Conservation (phyloP, 1,140 invertebrate genomes). For the Phocides pigmalion region DNA sequence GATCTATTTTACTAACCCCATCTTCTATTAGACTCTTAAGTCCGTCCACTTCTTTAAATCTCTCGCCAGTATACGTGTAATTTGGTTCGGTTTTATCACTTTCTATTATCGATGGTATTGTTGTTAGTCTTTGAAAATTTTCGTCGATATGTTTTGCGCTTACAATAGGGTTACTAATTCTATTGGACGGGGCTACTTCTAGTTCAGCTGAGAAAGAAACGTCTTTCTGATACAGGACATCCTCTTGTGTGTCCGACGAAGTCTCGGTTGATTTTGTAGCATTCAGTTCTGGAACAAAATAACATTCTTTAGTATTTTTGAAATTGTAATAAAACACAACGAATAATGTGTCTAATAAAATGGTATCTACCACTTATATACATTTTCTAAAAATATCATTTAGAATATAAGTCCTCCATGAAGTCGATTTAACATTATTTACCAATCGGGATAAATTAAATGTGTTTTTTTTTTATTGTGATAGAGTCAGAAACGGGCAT, state of each 20-base stretch:
- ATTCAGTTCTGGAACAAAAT: conserved; percentile 88
- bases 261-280: conserved; percentile 86
- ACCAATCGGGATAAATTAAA: no score
- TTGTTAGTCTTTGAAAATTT: conserved; percentile 49
- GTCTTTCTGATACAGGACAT: conserved; percentile 93
- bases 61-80: conserved; percentile 70
- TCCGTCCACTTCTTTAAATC: conserved; percentile 70
- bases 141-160: conserved; percentile 67
- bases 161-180: conserved; percentile 66
- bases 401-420: no score
- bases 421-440: no score
- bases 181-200: conserved; percentile 82
- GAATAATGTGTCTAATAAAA: no score
- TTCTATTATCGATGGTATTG: conserved; percentile 44
- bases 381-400: no score
- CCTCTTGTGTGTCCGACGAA: conserved; percentile 86
- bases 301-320: no score
- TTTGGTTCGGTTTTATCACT: conserved; percentile 46
- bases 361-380: no score
- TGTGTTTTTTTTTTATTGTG: no score
- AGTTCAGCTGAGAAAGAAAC: conserved; percentile 91
- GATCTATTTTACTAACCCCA: conserved; percentile 74
- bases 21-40: conserved; percentile 75
- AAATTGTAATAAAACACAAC: no score
- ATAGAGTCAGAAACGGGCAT: no score